phyloP scores from a whole-genome alignment of 2,113 vertebrate genomes.

The Ptilonorhynchus violaceus region DNA sequence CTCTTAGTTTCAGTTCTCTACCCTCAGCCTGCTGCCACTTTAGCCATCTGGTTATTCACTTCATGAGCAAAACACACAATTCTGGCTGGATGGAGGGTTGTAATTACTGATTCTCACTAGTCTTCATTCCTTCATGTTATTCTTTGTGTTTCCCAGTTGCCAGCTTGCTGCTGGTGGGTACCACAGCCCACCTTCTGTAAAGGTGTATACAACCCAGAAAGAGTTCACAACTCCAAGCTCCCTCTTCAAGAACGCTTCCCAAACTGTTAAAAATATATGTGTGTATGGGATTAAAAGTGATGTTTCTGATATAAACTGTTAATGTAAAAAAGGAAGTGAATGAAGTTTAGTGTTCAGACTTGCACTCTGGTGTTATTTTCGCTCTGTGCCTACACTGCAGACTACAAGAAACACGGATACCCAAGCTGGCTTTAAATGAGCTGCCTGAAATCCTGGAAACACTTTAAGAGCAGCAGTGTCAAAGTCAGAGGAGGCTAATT shows the following conservation, averaged over 20 bases:
- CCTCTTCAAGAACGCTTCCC: background rate
- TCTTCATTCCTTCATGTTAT: background rate
- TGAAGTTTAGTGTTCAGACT: background rate
- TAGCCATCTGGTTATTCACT: background rate
- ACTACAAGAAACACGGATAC: background rate
- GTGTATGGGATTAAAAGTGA: background rate
- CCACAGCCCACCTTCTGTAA: background rate
- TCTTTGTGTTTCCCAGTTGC: background rate
- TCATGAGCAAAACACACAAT: background rate
- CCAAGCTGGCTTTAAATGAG: background rate
- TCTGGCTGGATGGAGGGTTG: background rate
- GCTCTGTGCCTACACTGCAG: background rate
- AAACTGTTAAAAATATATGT: background rate
- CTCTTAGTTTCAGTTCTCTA: background rate
- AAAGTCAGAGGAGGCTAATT: background rate
- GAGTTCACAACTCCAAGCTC: background rate
- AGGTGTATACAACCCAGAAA: fast-evolving
- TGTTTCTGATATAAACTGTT: background rate
- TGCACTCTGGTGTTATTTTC: background rate
- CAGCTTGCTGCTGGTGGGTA: background rate
- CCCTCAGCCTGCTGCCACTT: background rate
- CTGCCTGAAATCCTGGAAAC: conserved; percentile 15
- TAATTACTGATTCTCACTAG: background rate
- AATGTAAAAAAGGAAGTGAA: background rate
- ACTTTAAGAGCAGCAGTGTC: background rate